Conservation (phyloP, 2,113 vertebrate genomes). For the Nyctibius bracteatus region DNA sequence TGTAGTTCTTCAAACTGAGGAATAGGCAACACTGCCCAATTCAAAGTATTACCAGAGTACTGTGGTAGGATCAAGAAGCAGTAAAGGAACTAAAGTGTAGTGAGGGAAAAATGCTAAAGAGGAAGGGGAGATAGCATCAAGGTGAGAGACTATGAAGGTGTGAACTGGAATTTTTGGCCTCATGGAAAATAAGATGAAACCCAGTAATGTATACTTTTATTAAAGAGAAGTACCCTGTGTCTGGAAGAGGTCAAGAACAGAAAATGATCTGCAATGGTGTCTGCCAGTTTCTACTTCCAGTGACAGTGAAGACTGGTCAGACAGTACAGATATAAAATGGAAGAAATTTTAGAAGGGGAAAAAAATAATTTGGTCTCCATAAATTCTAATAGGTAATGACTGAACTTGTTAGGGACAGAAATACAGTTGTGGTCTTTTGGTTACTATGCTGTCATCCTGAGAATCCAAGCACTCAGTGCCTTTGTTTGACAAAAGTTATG, state of each 20-base stretch:
- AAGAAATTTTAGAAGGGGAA: not conserved
- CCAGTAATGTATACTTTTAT: not conserved
- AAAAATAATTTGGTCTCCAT: not conserved
- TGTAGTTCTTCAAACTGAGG: not conserved
- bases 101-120: not conserved
- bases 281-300: not conserved
- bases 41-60: not conserved
- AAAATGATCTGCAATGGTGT: not conserved
- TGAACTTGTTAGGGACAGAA: not conserved
- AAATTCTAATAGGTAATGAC: not conserved
- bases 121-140: not conserved
- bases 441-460: not conserved
- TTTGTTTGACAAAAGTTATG: not conserved
- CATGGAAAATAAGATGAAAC: not conserved
- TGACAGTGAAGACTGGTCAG: not conserved
- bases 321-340: not conserved
- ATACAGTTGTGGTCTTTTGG: not conserved
- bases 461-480: not conserved
- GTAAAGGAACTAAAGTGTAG: not conserved
- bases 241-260: not conserved
- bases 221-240: not conserved
- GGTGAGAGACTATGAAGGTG: not conserved
- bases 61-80: not conserved
- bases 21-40: not conserved
- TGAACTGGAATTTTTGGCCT: not conserved